Conservation (phyloP, 2,888 invertebrate genomes). For the Unio pictorum region DNA sequence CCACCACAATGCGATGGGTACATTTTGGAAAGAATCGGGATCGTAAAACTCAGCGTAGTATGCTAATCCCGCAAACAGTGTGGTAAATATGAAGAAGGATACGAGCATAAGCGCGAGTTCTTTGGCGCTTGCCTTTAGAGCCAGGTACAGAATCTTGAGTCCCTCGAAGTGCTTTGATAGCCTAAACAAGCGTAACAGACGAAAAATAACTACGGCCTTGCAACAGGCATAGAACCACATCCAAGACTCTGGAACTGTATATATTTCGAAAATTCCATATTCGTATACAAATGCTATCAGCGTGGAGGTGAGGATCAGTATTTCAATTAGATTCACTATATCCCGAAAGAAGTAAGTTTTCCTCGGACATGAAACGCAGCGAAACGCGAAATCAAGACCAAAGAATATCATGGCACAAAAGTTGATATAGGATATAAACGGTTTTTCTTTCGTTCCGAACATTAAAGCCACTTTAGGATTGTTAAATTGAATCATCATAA, state of each 20-base stretch:
- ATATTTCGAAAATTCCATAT: neutral
- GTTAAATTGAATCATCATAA: conserved; percentile 10
- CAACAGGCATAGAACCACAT: conserved; percentile 22
- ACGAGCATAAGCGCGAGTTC: conserved; percentile 57
- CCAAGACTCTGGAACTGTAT: conserved; percentile 2
- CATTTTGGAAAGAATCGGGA: conserved; percentile 37
- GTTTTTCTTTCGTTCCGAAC: conserved; percentile 24
- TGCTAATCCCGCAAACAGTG: conserved; percentile 61
- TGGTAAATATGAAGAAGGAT: conserved; percentile 53
- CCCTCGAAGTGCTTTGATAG: conserved; percentile 37
- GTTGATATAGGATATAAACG: conserved; percentile 46
- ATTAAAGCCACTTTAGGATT: conserved; percentile 15
- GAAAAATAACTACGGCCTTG: conserved; percentile 21
- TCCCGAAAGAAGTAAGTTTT: conserved; percentile 36
- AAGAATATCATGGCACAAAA: conserved; percentile 54
- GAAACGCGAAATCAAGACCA: conserved; percentile 53
- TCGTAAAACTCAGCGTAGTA: conserved; percentile 52
- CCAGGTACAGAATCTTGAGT: conserved; percentile 52
- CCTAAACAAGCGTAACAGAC: conserved; percentile 31
- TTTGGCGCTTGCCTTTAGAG: conserved; percentile 51
- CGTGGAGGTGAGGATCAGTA: conserved; percentile 31
- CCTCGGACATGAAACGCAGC: conserved; percentile 44
- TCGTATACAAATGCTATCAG: conserved; percentile 13
- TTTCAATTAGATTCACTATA: conserved; percentile 35
- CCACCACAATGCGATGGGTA: conserved; percentile 60